phyloP scores from a whole-genome alignment of 2,888 invertebrate species.

The Caenorhabditis imperialis region DNA sequence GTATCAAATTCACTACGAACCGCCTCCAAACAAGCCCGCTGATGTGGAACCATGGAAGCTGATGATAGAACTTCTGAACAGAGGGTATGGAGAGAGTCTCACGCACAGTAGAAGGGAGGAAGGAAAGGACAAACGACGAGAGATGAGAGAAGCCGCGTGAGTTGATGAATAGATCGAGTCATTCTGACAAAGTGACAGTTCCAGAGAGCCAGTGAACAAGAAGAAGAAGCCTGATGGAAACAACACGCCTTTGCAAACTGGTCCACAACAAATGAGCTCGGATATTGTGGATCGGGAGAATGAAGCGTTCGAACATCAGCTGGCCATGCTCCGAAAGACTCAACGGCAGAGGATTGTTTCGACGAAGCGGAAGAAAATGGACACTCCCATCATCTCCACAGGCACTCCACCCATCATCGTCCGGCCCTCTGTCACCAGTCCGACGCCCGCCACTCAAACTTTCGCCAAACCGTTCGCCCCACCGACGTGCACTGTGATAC shows the following conservation, averaged over 20 bases:
- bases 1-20: slow-evolving; percentile 38
- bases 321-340: slow-evolving; percentile 24
- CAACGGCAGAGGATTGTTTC: slow-evolving; percentile 1
- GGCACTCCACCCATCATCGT: not conserved
- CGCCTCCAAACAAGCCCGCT: not conserved
- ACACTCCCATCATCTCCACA: slow-evolving; percentile 12
- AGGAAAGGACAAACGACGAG: slow-evolving; percentile 4
- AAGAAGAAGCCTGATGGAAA: slow-evolving; percentile 1
- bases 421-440: not conserved
- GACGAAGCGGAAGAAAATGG: slow-evolving; percentile 9
- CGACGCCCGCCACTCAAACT: not conserved
- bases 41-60: slow-evolving; percentile 57
- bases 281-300: slow-evolving; percentile 34
- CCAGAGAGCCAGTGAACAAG: slow-evolving; percentile 5
- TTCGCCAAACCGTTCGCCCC: slow-evolving; percentile 1
- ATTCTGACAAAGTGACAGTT: not conserved
- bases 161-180: not conserved
- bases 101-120: slow-evolving; percentile 13
- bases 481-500: slow-evolving; percentile 10
- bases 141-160: not conserved
- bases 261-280: not conserved
- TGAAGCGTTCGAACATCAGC: slow-evolving; percentile 37
- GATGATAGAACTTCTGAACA: slow-evolving; percentile 49
- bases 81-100: slow-evolving; percentile 63
- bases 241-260: not conserved